Conservation (phyloP, 2,797 vertebrate genomes). For the Hypotaenidia okinawae region DNA sequence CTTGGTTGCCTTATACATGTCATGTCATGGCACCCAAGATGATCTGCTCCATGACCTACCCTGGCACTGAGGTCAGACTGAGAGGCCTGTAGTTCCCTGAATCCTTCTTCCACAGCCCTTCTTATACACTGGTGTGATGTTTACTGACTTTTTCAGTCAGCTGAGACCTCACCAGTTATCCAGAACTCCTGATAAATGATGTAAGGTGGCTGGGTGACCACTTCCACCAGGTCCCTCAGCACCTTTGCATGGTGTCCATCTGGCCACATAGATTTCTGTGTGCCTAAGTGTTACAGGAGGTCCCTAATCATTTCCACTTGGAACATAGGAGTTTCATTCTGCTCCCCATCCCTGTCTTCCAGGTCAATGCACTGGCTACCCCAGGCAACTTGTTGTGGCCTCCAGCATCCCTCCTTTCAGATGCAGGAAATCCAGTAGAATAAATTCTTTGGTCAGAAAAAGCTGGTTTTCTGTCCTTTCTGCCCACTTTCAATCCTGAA, state of each 20-base stretch:
- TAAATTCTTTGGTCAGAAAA: background rate
- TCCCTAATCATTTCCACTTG: background rate
- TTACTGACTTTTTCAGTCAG: background rate
- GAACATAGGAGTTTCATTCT: background rate
- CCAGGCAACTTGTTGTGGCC: background rate
- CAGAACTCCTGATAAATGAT: background rate
- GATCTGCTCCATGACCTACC: background rate
- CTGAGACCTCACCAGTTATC: fast-evolving
- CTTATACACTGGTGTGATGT: background rate
- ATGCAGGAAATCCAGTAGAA: background rate
- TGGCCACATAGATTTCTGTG: fast-evolving
- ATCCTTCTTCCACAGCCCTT: background rate
- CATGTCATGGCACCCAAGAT: background rate
- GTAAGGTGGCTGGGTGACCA: background rate
- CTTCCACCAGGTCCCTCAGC: background rate
- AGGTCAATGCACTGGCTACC: fast-evolving
- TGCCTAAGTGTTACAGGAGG: background rate
- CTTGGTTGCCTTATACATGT: background rate
- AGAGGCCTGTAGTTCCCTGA: background rate
- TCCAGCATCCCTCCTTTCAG: background rate
- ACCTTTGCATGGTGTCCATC: background rate
- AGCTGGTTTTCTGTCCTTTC: background rate
- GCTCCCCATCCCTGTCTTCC: background rate
- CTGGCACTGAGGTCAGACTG: fast-evolving
- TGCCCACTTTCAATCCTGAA: background rate